A percentile compares a stretch with the other conserved stretches of the same genome.
Conservation (phyloP, 2,797 vertebrate species). For the Meriones psammophilus region DNA sequence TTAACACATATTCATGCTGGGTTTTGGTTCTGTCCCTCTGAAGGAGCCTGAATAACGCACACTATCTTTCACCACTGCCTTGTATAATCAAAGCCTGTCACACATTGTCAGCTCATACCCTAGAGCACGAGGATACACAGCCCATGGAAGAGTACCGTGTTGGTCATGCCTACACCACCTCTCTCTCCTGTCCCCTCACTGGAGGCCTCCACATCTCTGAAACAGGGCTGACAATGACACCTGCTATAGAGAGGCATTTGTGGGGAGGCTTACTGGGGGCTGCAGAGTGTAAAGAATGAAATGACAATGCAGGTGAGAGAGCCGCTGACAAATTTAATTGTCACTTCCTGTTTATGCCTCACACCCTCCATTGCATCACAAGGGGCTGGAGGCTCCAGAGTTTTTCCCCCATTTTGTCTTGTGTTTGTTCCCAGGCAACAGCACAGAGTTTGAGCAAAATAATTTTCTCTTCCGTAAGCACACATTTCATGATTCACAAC, state of each 20-base stretch:
- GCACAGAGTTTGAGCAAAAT: not conserved
- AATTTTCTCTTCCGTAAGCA: not conserved
- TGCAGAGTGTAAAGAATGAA: not conserved
- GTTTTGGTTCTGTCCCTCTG: not conserved
- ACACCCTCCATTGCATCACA: not conserved
- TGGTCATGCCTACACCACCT: rapidly evolving
- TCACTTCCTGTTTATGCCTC: not conserved
- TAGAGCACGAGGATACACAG: rapidly evolving
- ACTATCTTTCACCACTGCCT: not conserved
- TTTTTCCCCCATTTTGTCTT: not conserved
- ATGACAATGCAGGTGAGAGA: not conserved
- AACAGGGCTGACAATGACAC: not conserved
- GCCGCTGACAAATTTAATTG: slow-evolving; percentile 23
- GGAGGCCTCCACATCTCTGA: not conserved
- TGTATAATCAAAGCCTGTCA: not conserved
- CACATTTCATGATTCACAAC: not conserved
- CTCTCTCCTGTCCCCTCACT: too few relatives aligned
- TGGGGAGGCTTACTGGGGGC: not conserved
- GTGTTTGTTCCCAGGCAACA: not conserved
- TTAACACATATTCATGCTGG: not conserved
- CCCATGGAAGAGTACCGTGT: rapidly evolving
- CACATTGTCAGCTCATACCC: rapidly evolving
- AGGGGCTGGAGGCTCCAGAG: not conserved
- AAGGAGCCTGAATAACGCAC: not conserved
- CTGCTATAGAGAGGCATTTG: not conserved